phyloP scores from a whole-genome alignment of 2,888 invertebrate species.

The Nymphalis polychloros region DNA sequence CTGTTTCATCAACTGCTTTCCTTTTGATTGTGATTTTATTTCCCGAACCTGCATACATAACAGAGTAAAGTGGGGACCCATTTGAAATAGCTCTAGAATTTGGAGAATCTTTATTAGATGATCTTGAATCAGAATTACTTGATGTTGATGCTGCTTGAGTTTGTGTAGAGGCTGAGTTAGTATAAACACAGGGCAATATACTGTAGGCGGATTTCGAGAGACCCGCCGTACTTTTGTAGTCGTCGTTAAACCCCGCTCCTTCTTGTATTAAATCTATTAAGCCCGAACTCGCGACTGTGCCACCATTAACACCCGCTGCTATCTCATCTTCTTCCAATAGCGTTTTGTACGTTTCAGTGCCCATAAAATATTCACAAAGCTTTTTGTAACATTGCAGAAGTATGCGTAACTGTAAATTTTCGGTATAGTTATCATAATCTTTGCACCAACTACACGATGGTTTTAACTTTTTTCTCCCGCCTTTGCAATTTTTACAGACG shows the following conservation, averaged over 20 bases:
- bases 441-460: slow-evolving; percentile 93
- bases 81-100: slow-evolving; percentile 68
- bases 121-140: slow-evolving; percentile 57
- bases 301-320: slow-evolving; percentile 77
- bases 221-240: slow-evolving; percentile 87
- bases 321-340: slow-evolving; percentile 80
- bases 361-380: slow-evolving; percentile 91
- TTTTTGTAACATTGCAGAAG: slow-evolving; percentile 94
- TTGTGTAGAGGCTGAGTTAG: slow-evolving; percentile 82
- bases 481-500: slow-evolving; percentile 91
- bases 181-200: slow-evolving; percentile 87
- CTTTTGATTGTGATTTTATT: slow-evolving; percentile 92
- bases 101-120: slow-evolving; percentile 65
- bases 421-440: slow-evolving; percentile 90
- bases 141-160: slow-evolving; percentile 66
- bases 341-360: slow-evolving; percentile 85
- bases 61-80: slow-evolving; percentile 84
- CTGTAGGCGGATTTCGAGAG: slow-evolving; percentile 88
- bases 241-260: slow-evolving; percentile 89
- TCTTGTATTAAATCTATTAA: slow-evolving; percentile 89
- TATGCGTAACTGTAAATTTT: slow-evolving; percentile 90
- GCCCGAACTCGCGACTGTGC: slow-evolving; percentile 79
- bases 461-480: slow-evolving; percentile 91
- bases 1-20: slow-evolving; percentile 84
- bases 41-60: slow-evolving; percentile 89